These are phyloP conservation scores for Tychaedon coryphoeus DNA, from an alignment of 2,113 vertebrate species.

Conservation along the genomic window DNA sequence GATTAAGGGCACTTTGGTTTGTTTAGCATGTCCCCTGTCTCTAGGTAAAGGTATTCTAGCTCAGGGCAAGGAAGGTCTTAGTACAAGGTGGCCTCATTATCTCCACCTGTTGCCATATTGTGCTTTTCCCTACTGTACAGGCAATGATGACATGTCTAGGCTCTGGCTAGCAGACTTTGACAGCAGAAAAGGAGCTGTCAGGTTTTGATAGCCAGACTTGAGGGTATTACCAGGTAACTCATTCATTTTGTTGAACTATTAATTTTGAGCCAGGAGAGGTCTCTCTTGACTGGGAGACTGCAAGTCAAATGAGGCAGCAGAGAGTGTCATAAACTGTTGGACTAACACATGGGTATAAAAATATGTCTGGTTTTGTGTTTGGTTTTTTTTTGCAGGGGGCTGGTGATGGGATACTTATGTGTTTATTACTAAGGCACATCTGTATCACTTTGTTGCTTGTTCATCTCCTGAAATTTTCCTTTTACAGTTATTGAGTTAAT, in stretches of 20 bases:
- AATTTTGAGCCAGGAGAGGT: not conserved
- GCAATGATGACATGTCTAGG: not conserved
- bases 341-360: not conserved
- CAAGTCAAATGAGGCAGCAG: not conserved
- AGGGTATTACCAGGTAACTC: not conserved
- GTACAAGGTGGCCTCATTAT: not conserved
- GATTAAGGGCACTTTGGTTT: not conserved
- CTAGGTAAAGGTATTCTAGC: not conserved
- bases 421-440: not conserved
- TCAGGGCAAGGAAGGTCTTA: not conserved
- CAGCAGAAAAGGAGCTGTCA: not conserved
- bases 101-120: not conserved
- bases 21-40: not conserved
- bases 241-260: not conserved
- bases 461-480: not conserved
- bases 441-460: not conserved
- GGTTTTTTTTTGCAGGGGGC: fast-evolving
- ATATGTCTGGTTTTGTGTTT: not conserved
- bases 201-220: not conserved
- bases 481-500: not conserved
- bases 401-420: not conserved
- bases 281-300: not conserved
- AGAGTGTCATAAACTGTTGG: not conserved
- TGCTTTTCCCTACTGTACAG: not conserved
- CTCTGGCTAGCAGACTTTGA: not conserved